These are phyloP conservation scores for Dasyornis broadbenti DNA, from an alignment of 2,113 vertebrate genomes.

Conservation along the genomic window DNA sequence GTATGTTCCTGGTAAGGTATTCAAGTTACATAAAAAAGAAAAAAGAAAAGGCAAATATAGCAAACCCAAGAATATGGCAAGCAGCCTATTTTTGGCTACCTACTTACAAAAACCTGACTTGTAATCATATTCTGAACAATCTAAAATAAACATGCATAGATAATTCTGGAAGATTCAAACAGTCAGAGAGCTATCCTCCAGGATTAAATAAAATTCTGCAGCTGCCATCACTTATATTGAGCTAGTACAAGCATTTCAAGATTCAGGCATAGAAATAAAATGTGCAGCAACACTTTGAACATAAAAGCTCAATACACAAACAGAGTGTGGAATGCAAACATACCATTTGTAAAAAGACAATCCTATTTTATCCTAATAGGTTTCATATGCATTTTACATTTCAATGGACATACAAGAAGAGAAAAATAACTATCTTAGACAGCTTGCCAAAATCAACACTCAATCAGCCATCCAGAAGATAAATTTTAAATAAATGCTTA, in stretches of 20 bases:
- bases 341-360: background rate
- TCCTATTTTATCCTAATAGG: background rate
- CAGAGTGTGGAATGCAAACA: background rate
- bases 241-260: background rate
- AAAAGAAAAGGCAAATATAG: background rate
- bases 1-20: background rate
- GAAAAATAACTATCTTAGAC: background rate
- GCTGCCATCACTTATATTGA: background rate
- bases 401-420: background rate
- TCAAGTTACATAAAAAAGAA: background rate
- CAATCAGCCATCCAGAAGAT: background rate
- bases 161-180: conserved; percentile 6
- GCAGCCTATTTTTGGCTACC: background rate
- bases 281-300: background rate
- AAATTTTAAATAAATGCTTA: conserved; percentile 12
- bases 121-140: background rate
- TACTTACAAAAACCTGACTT: background rate
- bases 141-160: conserved; percentile 31
- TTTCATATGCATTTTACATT: background rate
- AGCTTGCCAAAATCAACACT: background rate
- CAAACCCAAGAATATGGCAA: background rate
- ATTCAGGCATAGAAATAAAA: background rate
- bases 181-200: background rate
- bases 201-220: conserved; percentile 24
- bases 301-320: background rate